Percentiles rank a stretch among this genome's conserved stretches.
These are phyloP conservation scores for Rhipidura dahli DNA, from an alignment of 2,113 vertebrate species.

Conservation along the genomic window DNA sequence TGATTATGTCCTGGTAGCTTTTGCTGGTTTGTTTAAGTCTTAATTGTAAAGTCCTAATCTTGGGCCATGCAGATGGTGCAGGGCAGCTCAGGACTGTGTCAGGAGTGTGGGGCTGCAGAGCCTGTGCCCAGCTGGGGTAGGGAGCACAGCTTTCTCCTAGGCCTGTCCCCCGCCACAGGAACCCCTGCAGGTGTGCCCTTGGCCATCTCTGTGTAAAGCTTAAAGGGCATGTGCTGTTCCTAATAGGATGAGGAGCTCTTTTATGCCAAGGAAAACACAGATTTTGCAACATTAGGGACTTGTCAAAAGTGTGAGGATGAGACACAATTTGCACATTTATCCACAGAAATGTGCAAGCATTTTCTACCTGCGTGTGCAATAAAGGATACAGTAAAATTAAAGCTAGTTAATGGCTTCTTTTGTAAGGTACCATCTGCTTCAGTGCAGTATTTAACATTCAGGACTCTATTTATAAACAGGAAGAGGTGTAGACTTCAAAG, in stretches of 20 bases:
- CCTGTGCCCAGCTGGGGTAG: neutral
- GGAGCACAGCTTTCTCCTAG: neutral
- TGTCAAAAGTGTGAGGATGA: neutral
- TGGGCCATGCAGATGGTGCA: neutral
- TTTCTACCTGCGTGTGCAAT: neutral
- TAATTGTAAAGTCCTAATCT: neutral
- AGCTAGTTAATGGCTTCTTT: neutral
- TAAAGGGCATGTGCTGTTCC: neutral
- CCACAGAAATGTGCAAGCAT: neutral
- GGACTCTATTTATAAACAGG: slow-evolving; percentile 77
- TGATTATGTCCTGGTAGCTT: neutral
- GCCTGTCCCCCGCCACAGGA: neutral
- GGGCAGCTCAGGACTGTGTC: neutral
- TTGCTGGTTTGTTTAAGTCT: neutral
- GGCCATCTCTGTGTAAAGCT: neutral
- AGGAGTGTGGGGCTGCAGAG: neutral
- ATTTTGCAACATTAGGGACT: neutral
- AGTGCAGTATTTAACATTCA: slow-evolving; percentile 67
- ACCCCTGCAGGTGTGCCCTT: too few relatives aligned
- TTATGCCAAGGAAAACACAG: neutral
- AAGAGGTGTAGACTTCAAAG: slow-evolving; percentile 74
- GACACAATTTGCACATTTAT: neutral
- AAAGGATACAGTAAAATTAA: neutral
- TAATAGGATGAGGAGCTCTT: neutral
- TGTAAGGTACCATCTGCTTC: slow-evolving; percentile 23